phyloP scores from a whole-genome alignment of 2,113 vertebrate species.

The Tyto alba region DNA sequence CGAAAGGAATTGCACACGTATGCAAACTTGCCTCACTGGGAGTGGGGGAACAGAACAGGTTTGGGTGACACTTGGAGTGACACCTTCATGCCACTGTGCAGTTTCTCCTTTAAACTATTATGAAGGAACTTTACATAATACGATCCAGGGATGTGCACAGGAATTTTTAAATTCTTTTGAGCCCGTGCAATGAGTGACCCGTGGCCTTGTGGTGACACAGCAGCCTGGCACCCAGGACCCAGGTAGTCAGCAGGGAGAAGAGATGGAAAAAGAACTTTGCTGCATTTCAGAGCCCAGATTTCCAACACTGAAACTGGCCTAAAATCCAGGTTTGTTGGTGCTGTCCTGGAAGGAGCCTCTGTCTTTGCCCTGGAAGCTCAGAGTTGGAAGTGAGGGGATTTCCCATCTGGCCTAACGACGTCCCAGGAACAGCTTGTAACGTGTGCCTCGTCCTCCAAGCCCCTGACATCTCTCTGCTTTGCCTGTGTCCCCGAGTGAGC shows the following conservation, averaged over 20 bases:
- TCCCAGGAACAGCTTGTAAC: background rate
- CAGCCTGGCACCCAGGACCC: background rate
- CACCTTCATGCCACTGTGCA: background rate
- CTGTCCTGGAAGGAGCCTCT: background rate
- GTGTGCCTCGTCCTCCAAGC: background rate
- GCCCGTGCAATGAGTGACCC: rapidly evolving
- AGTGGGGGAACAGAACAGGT: background rate
- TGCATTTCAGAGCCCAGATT: background rate
- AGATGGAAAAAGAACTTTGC: background rate
- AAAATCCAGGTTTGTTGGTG: background rate
- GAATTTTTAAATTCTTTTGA: background rate
- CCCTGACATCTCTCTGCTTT: background rate
- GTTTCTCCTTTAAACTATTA: background rate
- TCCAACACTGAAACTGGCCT: background rate
- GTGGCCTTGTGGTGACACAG: background rate
- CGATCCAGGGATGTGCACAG: background rate
- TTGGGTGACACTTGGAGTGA: background rate
- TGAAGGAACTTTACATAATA: background rate
- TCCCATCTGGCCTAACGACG: background rate
- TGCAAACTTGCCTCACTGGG: background rate
- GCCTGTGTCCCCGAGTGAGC: rapidly evolving
- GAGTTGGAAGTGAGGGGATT: background rate
- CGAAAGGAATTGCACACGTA: background rate
- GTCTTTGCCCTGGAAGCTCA: background rate
- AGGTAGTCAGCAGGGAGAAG: background rate